Base-by-base conservation (phyloP, 2,888 invertebrate genomes). In the Amblyjoppa fuscipennis region DNA sequence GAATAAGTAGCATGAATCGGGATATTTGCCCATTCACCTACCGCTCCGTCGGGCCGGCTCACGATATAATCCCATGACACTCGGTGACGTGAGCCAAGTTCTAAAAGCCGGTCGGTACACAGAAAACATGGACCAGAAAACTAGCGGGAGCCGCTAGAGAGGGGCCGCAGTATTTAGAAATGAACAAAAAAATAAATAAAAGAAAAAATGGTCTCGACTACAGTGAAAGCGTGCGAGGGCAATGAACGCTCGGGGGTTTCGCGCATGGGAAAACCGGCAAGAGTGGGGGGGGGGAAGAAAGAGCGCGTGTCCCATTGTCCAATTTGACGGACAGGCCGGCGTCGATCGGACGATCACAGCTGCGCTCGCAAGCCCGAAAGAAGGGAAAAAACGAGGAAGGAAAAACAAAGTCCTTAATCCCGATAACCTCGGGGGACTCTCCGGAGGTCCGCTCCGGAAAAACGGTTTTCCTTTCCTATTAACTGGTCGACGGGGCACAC, bases 251-350 rank as follows among this genome's bases (percentile, higher is more conserved):
- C 28, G 51, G 81, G 59, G 61, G 25, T 61, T 61, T 31, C 69
- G 61, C 28, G 38, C 45, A 45, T 66, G 70, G 61, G 64, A 76
- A 61, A 69, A 41, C 13, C 28, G 3, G 28, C 3, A 34, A 73
- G 69, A 70, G 38, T 2, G 9, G 38, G 38, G 38, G 1, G 73
- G 38, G 59, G 80, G 41, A 71, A 49, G 74, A 49, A 73, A 61
- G 49, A 85, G 84, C 89, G 89, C 90, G 90, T 90, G 90, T 86
- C 87, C 89, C 85, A 89, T 90, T 90, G 89, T 90, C 74, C 76
- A 82, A 51, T 84, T 87, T 84, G 87, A 88, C 84, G 82, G 86
- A 88, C 87, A 85, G 85, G 61, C 64, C 66, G 71, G 80, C 68
- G 66, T 71, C 59, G 59, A 53, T 71, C 49, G 78, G 61, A 53